Conservation (phyloP, 2,888 invertebrate genomes). For the Orthosia gracilis region DNA sequence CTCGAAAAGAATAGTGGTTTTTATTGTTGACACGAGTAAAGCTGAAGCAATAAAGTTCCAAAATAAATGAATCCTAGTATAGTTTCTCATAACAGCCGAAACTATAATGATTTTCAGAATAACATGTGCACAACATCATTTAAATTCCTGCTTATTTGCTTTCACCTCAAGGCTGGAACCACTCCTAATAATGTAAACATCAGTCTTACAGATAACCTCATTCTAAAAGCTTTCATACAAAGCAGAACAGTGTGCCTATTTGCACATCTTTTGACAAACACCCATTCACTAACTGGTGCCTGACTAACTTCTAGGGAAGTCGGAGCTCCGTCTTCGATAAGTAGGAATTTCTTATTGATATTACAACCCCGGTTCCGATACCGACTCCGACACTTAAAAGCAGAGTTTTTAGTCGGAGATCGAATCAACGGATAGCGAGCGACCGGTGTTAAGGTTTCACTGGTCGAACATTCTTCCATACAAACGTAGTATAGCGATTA, state of each 20-base stretch:
- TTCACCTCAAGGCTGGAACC: conserved; percentile 10
- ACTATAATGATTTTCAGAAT: background rate
- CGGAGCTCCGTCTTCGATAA: no score
- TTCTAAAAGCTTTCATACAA: conserved; percentile 45
- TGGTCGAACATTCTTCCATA: no score
- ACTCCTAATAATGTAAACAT: conserved; percentile 25
- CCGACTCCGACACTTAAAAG: no score
- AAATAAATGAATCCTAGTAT: no score
- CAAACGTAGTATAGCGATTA: no score
- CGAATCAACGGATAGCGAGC: no score
- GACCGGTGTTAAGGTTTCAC: no score
- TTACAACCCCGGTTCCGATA: no score
- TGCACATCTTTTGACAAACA: conserved; percentile 53
- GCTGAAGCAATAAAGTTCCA: background rate
- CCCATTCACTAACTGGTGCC: conserved; percentile 25
- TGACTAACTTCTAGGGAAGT: no score
- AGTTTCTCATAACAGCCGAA: background rate
- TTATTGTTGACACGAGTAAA: background rate
- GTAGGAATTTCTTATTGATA: no score
- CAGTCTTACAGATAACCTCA: conserved; percentile 45
- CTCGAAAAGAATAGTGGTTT: no score
- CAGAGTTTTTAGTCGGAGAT: no score
- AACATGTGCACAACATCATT: conserved; percentile 10
- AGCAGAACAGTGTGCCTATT: conserved; percentile 49
- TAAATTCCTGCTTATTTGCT: conserved; percentile 28